Conservation (phyloP, 64 coral and sea anemone genomes). For the Exaiptasia diaphana region DNA sequence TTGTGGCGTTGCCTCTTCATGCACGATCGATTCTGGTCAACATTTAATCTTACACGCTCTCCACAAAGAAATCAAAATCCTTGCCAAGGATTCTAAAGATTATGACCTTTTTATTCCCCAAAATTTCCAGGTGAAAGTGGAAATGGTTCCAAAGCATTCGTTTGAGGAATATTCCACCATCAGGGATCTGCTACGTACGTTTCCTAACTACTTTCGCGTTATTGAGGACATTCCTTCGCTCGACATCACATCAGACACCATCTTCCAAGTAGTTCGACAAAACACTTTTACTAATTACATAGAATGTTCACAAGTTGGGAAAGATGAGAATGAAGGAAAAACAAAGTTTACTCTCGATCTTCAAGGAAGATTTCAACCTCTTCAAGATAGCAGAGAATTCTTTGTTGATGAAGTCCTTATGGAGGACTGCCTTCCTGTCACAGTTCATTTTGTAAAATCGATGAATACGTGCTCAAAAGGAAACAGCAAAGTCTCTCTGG, state of each 20-base stretch:
- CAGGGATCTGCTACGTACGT: neutral
- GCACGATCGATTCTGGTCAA: constrained; percentile 31
- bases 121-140: constrained; percentile 46
- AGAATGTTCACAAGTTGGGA: constrained; percentile 25
- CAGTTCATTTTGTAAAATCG: constrained; percentile 36
- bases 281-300: neutral
- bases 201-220: constrained; percentile 22
- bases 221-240: constrained; percentile 21
- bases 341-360: constrained; percentile 5
- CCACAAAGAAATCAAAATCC: constrained; percentile 10
- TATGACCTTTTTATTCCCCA: constrained; percentile 37
- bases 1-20: neutral
- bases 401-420: constrained; percentile 8
- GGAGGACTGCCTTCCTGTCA: constrained; percentile 16
- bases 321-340: neutral
- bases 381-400: constrained; percentile 19
- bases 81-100: neutral
- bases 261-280: neutral
- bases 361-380: constrained; percentile 18
- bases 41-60: constrained; percentile 20
- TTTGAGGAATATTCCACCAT: neutral
- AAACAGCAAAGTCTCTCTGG: neutral
- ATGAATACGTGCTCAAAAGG: neutral
- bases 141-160: constrained; percentile 26
- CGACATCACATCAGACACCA: constrained; percentile 9